Conservation (phyloP, 2,797 vertebrate genomes). For the Yasuhikotakia modesta region DNA sequence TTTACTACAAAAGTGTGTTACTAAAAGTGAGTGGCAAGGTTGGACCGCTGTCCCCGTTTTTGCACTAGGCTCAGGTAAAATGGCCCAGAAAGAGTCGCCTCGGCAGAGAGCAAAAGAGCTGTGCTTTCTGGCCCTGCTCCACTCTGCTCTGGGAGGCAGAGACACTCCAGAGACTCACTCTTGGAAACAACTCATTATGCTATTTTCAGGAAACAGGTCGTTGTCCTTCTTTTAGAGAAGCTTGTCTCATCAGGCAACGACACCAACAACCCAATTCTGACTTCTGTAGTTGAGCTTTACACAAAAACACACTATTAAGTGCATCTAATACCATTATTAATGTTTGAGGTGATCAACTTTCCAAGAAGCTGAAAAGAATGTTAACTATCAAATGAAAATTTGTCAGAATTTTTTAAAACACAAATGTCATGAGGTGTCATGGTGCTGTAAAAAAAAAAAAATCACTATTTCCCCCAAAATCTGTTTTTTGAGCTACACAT, state of each 20-base stretch:
- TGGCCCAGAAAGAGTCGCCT: constrained; percentile 73
- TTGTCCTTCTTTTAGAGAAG: constrained; percentile 76
- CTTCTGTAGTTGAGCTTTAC: constrained; percentile 44
- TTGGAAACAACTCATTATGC: constrained; percentile 75
- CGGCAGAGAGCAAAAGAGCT: constrained; percentile 62
- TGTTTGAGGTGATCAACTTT: neutral
- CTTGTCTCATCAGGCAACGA: constrained; percentile 70
- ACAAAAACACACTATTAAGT: constrained; percentile 17
- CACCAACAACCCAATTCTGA: constrained; percentile 76
- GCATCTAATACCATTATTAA: neutral
- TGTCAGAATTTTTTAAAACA: neutral
- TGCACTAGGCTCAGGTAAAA: constrained; percentile 67
- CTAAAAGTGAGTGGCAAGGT: constrained; percentile 65
- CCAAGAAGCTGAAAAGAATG: neutral
- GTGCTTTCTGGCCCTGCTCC: constrained; percentile 52
- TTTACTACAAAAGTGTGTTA: constrained; percentile 54
- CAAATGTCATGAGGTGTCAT: neutral
- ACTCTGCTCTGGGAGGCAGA: constrained; percentile 58
- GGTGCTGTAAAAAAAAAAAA: too few relatives aligned
- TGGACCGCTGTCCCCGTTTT: constrained; percentile 73
- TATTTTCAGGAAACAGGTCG: constrained; percentile 84
- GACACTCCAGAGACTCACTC: constrained; percentile 60
- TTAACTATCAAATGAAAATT: neutral
- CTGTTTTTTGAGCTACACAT: too few relatives aligned
- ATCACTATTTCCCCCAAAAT: too few relatives aligned